Evolutionary conservation across 2,888 invertebrate genomes (phyloP).

Genomic region (Erebia aethiops): DNA sequence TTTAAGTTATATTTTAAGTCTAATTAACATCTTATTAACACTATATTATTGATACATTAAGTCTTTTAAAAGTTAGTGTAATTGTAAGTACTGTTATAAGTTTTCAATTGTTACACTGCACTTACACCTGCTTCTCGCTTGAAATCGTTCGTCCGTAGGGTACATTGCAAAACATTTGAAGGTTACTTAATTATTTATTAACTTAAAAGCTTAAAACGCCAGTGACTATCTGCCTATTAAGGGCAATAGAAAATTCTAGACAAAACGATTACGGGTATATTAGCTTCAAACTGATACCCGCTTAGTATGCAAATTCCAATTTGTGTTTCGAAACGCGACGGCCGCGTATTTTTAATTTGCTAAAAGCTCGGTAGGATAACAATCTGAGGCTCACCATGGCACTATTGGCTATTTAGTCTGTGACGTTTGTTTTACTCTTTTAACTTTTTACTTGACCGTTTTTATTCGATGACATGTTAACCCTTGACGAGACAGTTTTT

Average conservation of each 20-base stretch:
- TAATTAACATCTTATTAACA: too few relatives aligned
- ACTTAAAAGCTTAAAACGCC: not conserved
- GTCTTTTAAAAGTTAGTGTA: too few relatives aligned
- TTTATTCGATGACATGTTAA: too few relatives aligned
- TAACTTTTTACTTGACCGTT: not conserved
- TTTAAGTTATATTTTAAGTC: too few relatives aligned
- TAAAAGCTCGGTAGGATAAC: constrained; percentile 60
- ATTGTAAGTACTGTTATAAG: too few relatives aligned
- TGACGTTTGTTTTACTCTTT: constrained; percentile 6
- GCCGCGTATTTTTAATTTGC: constrained; percentile 73
- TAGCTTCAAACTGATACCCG: constrained; percentile 8
- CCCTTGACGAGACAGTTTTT: too few relatives aligned
- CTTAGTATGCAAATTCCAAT: constrained; percentile 16
- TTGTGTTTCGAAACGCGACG: constrained; percentile 20
- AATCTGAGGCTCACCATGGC: constrained; percentile 16
- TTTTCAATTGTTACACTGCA: too few relatives aligned
- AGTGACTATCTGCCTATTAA: not conserved
- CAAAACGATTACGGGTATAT: constrained; percentile 12
- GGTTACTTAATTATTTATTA: too few relatives aligned
- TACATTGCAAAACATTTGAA: too few relatives aligned
- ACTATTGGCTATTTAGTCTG: constrained; percentile 14
- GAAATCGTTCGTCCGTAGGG: too few relatives aligned
- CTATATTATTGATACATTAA: too few relatives aligned
- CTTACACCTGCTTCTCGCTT: too few relatives aligned
- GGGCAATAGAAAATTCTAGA: not conserved